A percentile compares a stretch with the other conserved stretches of the same genome.
Evolutionary conservation across 2,113 vertebrate genomes (phyloP).

Genomic region (Amphiprion ocellaris): DNA sequence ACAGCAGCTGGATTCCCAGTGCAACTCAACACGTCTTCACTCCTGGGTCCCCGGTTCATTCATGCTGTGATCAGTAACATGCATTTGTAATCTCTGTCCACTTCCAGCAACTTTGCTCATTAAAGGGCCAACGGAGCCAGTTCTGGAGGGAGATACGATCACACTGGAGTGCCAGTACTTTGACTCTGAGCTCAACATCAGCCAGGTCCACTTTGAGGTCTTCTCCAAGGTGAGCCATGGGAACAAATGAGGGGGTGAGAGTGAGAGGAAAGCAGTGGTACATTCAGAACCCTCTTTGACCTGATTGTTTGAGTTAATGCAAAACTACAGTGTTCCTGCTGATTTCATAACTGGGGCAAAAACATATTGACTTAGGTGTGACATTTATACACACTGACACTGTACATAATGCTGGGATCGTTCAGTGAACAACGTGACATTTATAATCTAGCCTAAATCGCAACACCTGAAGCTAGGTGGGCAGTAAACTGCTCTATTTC

Average conservation of each 20-base stretch:
- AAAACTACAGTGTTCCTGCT: too few relatives aligned
- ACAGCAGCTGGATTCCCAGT: constrained; percentile 3
- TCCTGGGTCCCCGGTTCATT: not conserved
- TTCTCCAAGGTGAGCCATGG: constrained; percentile 69
- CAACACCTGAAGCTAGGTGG: not conserved
- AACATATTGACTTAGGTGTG: too few relatives aligned
- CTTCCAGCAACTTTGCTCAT: constrained; percentile 78
- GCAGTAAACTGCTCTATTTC: not conserved
- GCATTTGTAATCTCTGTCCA: constrained; percentile 63
- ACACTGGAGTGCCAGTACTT: constrained; percentile 78
- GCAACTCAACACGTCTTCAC: not conserved
- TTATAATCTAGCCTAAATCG: constrained; percentile 6
- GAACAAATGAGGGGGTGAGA: not conserved
- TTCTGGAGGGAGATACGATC: constrained; percentile 76
- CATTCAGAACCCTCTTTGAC: not conserved
- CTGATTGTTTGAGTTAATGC: not conserved
- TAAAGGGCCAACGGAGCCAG: constrained; percentile 69
- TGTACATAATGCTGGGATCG: not conserved
- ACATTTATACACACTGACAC: too few relatives aligned
- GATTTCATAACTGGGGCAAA: too few relatives aligned
- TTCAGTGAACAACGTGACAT: not conserved
- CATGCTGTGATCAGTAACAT: constrained; percentile 50
- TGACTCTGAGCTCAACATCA: constrained; percentile 77
- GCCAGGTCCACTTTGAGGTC: constrained; percentile 79
- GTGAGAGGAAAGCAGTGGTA: not conserved